Percentiles rank a stretch among this genome's conserved stretches.
Evolutionary conservation across 2,797 vertebrate species (phyloP).

Genomic region (Echiichthys vipera): DNA sequence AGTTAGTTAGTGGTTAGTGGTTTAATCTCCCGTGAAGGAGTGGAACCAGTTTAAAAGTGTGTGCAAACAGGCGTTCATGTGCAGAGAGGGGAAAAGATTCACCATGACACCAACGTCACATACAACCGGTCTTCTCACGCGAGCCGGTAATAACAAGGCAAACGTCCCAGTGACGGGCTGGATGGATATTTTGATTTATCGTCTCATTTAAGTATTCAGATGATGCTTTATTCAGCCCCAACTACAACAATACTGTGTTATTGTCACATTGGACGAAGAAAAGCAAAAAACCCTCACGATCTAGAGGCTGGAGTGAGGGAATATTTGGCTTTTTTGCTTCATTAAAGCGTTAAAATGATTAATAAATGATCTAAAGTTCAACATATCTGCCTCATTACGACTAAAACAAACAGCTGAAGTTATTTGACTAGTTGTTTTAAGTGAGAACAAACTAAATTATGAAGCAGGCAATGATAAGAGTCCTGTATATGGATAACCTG

Average conservation of each 20-base stretch:
- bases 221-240: not conserved
- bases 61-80: too few relatives aligned
- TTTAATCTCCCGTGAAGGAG: too few relatives aligned
- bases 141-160: too few relatives aligned
- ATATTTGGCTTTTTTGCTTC: fast-evolving
- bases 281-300: not conserved
- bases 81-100: too few relatives aligned
- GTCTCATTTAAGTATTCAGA: too few relatives aligned
- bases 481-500: not conserved
- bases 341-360: not conserved
- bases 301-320: not conserved
- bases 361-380: not conserved
- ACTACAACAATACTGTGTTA: not conserved
- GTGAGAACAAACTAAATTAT: not conserved
- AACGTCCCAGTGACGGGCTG: too few relatives aligned
- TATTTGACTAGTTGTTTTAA: not conserved
- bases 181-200: too few relatives aligned
- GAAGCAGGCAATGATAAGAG: not conserved
- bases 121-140: too few relatives aligned
- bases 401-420: not conserved
- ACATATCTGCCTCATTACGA: not conserved
- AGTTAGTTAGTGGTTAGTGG: too few relatives aligned
- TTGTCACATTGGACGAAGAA: not conserved
- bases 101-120: too few relatives aligned
- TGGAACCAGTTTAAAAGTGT: too few relatives aligned